Conservation (phyloP, 2,888 invertebrate genomes). For the Chloromyia formosa region DNA sequence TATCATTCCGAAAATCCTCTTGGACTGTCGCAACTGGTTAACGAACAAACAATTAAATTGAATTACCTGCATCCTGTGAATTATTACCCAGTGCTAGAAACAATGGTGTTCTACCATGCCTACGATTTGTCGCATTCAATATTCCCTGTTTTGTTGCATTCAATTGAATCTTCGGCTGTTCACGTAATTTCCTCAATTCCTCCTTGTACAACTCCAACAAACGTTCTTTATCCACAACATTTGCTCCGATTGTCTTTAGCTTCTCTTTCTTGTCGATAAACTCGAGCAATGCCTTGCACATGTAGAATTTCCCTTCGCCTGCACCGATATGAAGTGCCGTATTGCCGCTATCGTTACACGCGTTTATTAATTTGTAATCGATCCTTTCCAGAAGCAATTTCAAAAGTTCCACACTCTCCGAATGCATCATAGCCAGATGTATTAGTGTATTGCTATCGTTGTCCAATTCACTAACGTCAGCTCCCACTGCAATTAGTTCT, state of each 20-base stretch:
- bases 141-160: constrained; percentile 53
- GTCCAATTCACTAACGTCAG: constrained; percentile 55
- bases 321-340: constrained; percentile 59
- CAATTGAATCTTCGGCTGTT: background rate
- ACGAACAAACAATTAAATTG: no score
- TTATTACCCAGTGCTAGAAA: constrained; percentile 58
- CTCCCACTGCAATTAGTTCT: constrained; percentile 53
- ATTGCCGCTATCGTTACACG: constrained; percentile 59
- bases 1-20: no score
- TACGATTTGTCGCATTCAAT: constrained; percentile 57
- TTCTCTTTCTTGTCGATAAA: constrained; percentile 54
- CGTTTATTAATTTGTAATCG: constrained; percentile 55
- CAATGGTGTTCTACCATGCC: constrained; percentile 57
- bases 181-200: background rate
- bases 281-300: constrained; percentile 57
- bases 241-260: constrained; percentile 32
- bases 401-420: constrained; percentile 53
- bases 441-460: constrained; percentile 57
- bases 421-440: constrained; percentile 58
- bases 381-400: constrained; percentile 54
- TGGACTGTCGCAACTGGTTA: no score
- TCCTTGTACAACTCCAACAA: constrained; percentile 9
- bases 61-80: constrained; percentile 36
- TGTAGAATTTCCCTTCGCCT: constrained; percentile 55
- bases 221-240: constrained; percentile 46